Conservation (phyloP, 2,797 vertebrate species). For the Molossus alvarezi region DNA sequence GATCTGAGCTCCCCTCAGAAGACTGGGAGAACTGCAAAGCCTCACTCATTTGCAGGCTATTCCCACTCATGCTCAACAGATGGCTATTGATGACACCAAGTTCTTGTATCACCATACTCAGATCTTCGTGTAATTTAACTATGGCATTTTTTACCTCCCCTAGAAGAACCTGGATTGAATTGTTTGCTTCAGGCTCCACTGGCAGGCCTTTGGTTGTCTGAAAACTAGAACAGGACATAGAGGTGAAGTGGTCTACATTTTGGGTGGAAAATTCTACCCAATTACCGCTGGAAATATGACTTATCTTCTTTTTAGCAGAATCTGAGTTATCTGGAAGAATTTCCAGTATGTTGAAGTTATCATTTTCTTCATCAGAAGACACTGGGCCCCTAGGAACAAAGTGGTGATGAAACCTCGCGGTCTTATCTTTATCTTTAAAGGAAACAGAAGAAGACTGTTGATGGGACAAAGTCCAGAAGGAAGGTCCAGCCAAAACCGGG, state of each 20-base stretch:
- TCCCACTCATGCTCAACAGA: constrained; percentile 55
- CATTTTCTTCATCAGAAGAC: constrained; percentile 60
- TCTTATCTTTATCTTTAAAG: constrained; percentile 63
- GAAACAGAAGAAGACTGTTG: constrained; percentile 22
- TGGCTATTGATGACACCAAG: constrained; percentile 68
- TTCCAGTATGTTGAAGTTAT: constrained; percentile 37
- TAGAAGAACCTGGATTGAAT: constrained; percentile 57
- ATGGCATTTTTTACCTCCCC: constrained; percentile 79
- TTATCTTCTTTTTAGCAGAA: constrained; percentile 50
- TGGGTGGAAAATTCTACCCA: constrained; percentile 55
- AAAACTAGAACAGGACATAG: neutral
- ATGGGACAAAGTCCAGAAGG: constrained; percentile 68
- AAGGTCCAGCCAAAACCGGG: constrained; percentile 11
- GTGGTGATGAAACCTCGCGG: neutral
- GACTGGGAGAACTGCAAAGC: neutral
- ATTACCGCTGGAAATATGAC: neutral
- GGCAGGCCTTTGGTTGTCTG: neutral
- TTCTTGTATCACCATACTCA: constrained; percentile 74
- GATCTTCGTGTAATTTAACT: constrained; percentile 76
- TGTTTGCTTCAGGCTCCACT: neutral
- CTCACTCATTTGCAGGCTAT: neutral
- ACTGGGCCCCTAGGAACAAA: neutral
- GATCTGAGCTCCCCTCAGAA: neutral
- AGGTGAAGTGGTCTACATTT: neutral
- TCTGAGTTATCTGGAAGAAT: constrained; percentile 68